These are phyloP conservation scores for Nomada ruficornis DNA, from an alignment of 2,888 invertebrate genomes.

Conservation along the genomic window DNA sequence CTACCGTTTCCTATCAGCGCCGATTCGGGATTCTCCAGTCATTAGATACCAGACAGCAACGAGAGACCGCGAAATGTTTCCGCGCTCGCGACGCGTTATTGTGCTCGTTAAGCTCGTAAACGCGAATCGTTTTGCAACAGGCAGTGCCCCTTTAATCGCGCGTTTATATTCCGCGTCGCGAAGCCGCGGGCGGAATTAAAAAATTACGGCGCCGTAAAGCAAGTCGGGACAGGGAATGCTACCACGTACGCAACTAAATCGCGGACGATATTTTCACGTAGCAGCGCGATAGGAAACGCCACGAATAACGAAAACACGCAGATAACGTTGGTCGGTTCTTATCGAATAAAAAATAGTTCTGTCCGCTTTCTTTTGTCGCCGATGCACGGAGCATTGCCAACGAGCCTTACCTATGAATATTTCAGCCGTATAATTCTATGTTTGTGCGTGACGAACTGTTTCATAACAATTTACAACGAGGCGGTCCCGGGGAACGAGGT, in stretches of 20 bases:
- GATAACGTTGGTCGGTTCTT: slow-evolving; percentile 5
- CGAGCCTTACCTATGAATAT: slow-evolving; percentile 32
- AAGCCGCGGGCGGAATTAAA: slow-evolving; percentile 35
- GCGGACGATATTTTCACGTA: slow-evolving; percentile 24
- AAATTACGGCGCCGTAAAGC: slow-evolving; percentile 43
- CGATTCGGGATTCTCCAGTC: slow-evolving; percentile 1
- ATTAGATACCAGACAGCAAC: not conserved
- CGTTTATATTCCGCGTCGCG: slow-evolving; percentile 40
- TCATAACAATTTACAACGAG: slow-evolving; percentile 19
- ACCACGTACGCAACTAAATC: slow-evolving; percentile 17
- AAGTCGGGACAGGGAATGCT: slow-evolving; percentile 13
- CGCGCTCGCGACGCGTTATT: slow-evolving; percentile 13
- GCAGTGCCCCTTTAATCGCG: slow-evolving; percentile 45
- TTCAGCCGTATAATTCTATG: slow-evolving; percentile 24
- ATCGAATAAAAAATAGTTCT: not conserved
- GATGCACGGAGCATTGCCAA: not conserved
- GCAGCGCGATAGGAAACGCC: slow-evolving; percentile 6
- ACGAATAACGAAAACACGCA: slow-evolving; percentile 6
- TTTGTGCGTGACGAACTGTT: slow-evolving; percentile 19
- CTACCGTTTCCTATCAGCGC: not conserved
- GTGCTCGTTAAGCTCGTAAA: slow-evolving; percentile 29
- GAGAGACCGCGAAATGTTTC: not conserved
- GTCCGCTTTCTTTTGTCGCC: not conserved
- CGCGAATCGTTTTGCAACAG: slow-evolving; percentile 37
- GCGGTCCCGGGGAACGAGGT: not conserved